Evolutionary conservation across 2,888 invertebrate genomes (phyloP).

Genomic region (Boloria selene): DNA sequence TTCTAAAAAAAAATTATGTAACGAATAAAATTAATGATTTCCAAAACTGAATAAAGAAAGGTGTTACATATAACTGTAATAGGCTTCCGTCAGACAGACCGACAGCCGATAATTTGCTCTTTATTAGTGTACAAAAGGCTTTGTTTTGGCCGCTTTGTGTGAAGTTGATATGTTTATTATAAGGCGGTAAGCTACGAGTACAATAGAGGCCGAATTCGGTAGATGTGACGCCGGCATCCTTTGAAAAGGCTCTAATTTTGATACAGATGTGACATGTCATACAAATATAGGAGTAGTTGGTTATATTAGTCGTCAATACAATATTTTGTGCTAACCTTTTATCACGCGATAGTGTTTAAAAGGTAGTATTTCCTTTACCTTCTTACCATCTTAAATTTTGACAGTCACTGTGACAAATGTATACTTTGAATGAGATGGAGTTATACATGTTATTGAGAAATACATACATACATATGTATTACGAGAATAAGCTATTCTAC

Average conservation of each 20-base stretch:
- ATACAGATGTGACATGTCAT: conserved; percentile 1
- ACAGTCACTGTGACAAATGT: too few species aligned
- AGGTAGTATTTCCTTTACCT: too few species aligned
- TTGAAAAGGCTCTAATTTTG: conserved; percentile 9
- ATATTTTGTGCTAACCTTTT: too few species aligned
- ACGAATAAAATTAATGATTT: conserved; percentile 4
- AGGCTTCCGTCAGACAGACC: conserved; percentile 37
- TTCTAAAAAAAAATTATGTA: neutral
- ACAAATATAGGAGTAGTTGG: neutral
- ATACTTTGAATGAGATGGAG: too few species aligned
- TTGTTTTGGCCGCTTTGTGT: conserved; percentile 60
- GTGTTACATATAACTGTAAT: conserved; percentile 32
- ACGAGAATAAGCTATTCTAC: too few species aligned
- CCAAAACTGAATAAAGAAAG: conserved; percentile 26
- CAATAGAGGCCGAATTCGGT: conserved; percentile 37
- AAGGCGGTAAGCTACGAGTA: conserved; percentile 44
- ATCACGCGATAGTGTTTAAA: too few species aligned
- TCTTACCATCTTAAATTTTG: too few species aligned
- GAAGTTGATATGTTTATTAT: conserved; percentile 71
- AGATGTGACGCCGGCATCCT: conserved; percentile 29
- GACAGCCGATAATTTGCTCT: conserved; percentile 54
- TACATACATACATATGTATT: too few species aligned
- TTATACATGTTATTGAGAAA: too few species aligned
- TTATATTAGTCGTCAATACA: too few species aligned
- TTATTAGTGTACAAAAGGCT: conserved; percentile 62